Evolutionary conservation across 2,797 vertebrate species (phyloP).

Genomic region (Gymnoscopelus braueri): DNA sequence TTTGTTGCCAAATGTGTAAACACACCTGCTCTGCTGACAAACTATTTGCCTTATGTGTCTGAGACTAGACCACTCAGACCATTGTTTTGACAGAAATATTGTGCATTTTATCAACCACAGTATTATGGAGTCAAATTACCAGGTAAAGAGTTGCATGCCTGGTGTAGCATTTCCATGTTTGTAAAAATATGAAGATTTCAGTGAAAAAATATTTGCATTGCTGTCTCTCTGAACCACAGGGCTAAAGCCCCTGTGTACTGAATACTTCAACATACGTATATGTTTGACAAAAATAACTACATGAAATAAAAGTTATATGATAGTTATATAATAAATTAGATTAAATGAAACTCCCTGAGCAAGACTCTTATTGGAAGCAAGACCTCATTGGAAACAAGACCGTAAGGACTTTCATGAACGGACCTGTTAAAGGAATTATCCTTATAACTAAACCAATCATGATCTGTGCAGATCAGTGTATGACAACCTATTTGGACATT

Average conservation of each 20-base stretch:
- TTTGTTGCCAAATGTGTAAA: conserved; percentile 49
- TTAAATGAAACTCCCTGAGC: too few relatives aligned
- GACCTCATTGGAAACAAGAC: too few relatives aligned
- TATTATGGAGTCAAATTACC: conserved; percentile 58
- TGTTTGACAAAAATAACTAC: too few relatives aligned
- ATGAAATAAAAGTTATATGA: too few relatives aligned
- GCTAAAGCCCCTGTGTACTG: neutral
- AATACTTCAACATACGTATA: too few relatives aligned
- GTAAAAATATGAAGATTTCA: conserved; percentile 35
- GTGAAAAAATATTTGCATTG: conserved; percentile 39
- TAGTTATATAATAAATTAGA: too few relatives aligned
- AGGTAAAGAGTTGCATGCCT: conserved; percentile 48
- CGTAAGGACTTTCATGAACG: too few relatives aligned
- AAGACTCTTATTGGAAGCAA: too few relatives aligned
- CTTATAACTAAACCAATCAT: too few relatives aligned
- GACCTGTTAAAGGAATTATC: too few relatives aligned
- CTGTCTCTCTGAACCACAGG: conserved; percentile 8
- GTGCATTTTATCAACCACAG: conserved; percentile 47
- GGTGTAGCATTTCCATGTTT: conserved; percentile 26
- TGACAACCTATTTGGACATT: too few relatives aligned
- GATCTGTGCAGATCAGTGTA: too few relatives aligned
- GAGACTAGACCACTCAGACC: conserved; percentile 44
- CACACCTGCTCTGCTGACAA: conserved; percentile 44
- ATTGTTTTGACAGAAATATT: conserved; percentile 62
- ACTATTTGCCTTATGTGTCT: conserved; percentile 61